phyloP scores from a whole-genome alignment of 2,888 invertebrate species.

The Diaperis boleti region DNA sequence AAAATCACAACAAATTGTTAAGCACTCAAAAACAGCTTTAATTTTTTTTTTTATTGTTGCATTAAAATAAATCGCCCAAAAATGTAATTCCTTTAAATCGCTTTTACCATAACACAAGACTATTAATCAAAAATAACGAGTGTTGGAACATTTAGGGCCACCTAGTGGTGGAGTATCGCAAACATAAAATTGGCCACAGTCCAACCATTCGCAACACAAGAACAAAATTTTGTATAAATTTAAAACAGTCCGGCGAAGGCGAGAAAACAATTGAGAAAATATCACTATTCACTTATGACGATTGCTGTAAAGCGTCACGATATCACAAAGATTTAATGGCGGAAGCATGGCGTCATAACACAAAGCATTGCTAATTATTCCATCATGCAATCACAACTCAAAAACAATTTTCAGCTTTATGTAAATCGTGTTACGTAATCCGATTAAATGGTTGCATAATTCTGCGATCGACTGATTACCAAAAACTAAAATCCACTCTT shows the following conservation, averaged over 20 bases:
- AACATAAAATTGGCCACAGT: conserved; percentile 32
- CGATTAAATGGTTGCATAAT: conserved; percentile 14
- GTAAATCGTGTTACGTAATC: not conserved
- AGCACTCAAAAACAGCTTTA: too few relatives aligned
- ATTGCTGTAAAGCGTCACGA: too few relatives aligned
- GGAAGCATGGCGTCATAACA: not conserved
- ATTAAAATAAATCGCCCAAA: too few relatives aligned
- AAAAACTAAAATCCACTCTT: conserved; percentile 13
- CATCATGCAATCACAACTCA: not conserved
- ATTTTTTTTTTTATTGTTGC: too few relatives aligned
- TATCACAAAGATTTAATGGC: not conserved
- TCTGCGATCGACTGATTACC: conserved; percentile 1
- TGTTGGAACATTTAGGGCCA: conserved; percentile 9
- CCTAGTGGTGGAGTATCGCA: conserved; percentile 5
- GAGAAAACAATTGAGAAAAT: not conserved
- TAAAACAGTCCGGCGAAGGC: conserved; percentile 2
- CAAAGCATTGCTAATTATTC: not conserved
- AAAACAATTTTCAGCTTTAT: not conserved
- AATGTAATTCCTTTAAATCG: too few relatives aligned
- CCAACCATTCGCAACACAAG: conserved; percentile 28
- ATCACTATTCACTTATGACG: too few relatives aligned
- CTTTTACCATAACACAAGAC: not conserved
- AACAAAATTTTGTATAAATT: conserved; percentile 36
- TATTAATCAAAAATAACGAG: not conserved
- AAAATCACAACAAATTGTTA: too few relatives aligned